Evolutionary conservation across 2,888 invertebrate species (phyloP), one percentile per base, ranked within the genome.

Genomic region (Drosophila anomelani): DNA sequence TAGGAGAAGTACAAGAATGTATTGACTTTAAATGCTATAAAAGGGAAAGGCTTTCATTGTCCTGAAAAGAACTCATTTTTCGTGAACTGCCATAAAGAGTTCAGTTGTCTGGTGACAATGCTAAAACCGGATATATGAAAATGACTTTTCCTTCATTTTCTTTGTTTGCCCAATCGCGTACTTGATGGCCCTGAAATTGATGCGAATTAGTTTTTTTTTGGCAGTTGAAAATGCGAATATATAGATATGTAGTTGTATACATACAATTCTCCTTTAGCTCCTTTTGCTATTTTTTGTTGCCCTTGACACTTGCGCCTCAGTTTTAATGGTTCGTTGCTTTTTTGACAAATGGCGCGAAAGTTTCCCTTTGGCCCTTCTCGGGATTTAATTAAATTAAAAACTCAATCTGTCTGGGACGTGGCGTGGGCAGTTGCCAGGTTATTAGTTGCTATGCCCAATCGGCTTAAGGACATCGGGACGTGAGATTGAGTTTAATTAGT

Each of bases 311-410:
- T 47, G 47, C 34, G 66, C 34, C 55, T 47, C 78, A 64, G 69
- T 79, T 77, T 75, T 60, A 76, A 81, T 75, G 77, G 71, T 80
- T 62, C 67, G 79, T 71, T 75, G 70, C 66, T 72, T 63, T 54
- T 74, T 77, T 79, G 70, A 62, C 72, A 85, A 77, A 71, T 74
- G 72, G 63, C 67, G 73, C 66, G 66, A 68, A 55, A 57, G 73
- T 47, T 71, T 78, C 54, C 53, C 43, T 53, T 54, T 60, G 51
- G 32, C 46, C 61, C 43, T 56, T 72, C 44, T 23, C 34, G 43
- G 53, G 56, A 78, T 81, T 88, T 88, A 88, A 83, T 83, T 85
- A 75, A 88, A 88, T 85, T 84, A 75, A 78, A 87, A 72, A 71
- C 44, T 60, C 66, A 61, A 73, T 54, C 71, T 58, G 66, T 47